These are phyloP conservation scores for Noctua janthina DNA, from an alignment of 2,888 invertebrate species.

Conservation along the genomic window DNA sequence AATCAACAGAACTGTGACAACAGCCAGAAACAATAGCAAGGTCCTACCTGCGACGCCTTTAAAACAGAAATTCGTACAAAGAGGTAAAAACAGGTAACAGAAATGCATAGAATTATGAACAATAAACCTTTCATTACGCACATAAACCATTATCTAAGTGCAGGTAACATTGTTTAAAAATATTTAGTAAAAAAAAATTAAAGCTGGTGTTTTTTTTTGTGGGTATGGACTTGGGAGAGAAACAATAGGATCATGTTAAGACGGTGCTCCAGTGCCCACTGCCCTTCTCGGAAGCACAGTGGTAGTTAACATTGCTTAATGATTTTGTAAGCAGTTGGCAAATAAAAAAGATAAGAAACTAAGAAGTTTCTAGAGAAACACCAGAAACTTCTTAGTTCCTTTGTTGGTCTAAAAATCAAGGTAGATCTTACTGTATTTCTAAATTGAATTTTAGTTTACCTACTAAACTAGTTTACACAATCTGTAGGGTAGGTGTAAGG, in stretches of 20 bases:
- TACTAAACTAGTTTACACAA: background rate
- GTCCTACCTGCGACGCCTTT: conserved; percentile 26
- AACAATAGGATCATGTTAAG: conserved; percentile 76
- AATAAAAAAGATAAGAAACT: background rate
- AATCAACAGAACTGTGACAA: conserved; percentile 17
- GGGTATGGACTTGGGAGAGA: conserved; percentile 52
- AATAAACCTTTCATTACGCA: conserved; percentile 31
- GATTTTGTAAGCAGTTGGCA: background rate
- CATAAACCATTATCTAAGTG: conserved; percentile 45
- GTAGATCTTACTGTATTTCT: background rate
- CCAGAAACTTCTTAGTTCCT: background rate
- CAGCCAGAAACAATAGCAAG: conserved; percentile 10
- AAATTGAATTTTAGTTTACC: background rate
- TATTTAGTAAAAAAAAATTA: conserved; percentile 65
- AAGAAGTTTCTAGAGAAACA: background rate
- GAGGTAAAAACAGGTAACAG: conserved; percentile 43
- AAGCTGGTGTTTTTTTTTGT: conserved; percentile 65
- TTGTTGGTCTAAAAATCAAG: background rate
- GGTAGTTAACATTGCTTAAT: conserved; percentile 64
- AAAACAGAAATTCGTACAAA: conserved; percentile 14
- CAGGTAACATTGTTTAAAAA: conserved; percentile 74
- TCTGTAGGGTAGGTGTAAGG: background rate
- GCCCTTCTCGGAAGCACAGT: conserved; percentile 61
- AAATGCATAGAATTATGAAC: conserved; percentile 35
- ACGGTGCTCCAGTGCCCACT: conserved; percentile 65